Conservation (phyloP, 92 coral and sea anemone species). For the Epizoanthus fatuus region DNA sequence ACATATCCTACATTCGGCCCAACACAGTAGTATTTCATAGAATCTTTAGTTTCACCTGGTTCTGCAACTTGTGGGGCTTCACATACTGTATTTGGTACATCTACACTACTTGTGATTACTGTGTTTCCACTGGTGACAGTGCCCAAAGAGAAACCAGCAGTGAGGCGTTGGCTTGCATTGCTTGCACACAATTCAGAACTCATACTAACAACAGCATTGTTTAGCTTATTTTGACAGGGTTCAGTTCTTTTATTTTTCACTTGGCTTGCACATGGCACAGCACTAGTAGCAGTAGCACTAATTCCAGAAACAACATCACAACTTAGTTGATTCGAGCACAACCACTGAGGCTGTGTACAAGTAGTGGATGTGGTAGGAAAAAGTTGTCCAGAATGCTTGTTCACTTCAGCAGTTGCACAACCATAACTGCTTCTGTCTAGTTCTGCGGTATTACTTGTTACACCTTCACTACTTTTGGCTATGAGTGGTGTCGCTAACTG, state of each 20-base stretch:
- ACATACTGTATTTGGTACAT: not conserved
- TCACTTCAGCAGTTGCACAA: not conserved
- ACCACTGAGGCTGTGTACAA: not conserved
- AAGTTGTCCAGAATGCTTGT: not conserved
- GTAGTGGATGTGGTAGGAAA: not conserved
- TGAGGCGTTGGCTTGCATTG: not conserved
- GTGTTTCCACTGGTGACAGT: not conserved
- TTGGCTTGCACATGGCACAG: not conserved
- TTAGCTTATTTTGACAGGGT: too few relatives aligned
- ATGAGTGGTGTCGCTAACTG: not conserved
- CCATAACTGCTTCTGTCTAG: not conserved
- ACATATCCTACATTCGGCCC: not conserved
- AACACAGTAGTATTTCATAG: not conserved
- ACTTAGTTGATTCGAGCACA: not conserved
- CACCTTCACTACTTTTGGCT: too few relatives aligned
- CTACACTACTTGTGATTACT: not conserved
- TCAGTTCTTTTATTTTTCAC: not conserved
- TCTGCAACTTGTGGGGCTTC: not conserved
- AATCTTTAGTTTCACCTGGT: conserved; percentile 4
- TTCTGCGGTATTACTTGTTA: too few relatives aligned
- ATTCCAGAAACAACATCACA: not conserved
- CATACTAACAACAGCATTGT: not conserved
- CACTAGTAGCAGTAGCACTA: not conserved
- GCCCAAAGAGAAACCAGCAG: not conserved
- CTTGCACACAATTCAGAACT: not conserved